A percentile compares a stretch with the other conserved stretches of the same genome.
Conservation (phyloP, 2,113 vertebrate genomes). For the Lota lota region DNA sequence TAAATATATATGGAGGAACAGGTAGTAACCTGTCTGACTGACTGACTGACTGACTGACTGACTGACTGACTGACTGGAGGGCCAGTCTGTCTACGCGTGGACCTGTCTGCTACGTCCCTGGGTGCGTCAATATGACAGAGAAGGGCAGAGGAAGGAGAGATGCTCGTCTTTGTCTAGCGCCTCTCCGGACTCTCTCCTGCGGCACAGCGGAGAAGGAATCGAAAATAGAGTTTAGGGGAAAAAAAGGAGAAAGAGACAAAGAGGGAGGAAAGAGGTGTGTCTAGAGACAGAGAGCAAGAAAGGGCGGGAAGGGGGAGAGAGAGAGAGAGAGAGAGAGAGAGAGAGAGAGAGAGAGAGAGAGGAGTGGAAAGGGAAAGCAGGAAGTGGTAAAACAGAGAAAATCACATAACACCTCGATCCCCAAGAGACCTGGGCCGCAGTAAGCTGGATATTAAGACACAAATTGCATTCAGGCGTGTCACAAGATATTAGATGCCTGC, state of each 20-base stretch:
- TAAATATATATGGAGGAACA: constrained; percentile 84
- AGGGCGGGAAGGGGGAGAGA: constrained; percentile 22
- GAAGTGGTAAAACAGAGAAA: constrained; percentile 42
- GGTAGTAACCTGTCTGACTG: constrained; percentile 77
- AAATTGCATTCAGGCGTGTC: constrained; percentile 98
- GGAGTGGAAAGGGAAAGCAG: constrained; percentile 32
- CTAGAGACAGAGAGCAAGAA: no score
- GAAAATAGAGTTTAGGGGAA: constrained; percentile 35
- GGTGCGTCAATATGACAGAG: constrained; percentile 61
- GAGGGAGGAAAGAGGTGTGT: background rate
- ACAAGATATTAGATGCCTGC: constrained; percentile 97
- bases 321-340: constrained; percentile 21
- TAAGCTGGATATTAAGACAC: constrained; percentile 99
- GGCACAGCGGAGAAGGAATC: constrained; percentile 47
- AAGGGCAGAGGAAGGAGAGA: constrained; percentile 45
- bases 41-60: constrained; percentile 43
- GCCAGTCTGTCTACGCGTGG: constrained; percentile 3
- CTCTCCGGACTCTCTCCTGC: constrained; percentile 60
- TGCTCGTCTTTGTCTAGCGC: constrained; percentile 70
- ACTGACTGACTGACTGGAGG: background rate
- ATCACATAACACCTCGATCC: constrained; percentile 71
- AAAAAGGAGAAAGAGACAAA: constrained; percentile 6
- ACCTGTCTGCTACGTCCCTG: background rate
- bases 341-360: constrained; percentile 14
- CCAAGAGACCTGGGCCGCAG: constrained; percentile 82